Percentiles rank a stretch among this genome's conserved stretches.
Conservation (phyloP, 2,113 vertebrate genomes). For the Lepisosteus osseus region DNA sequence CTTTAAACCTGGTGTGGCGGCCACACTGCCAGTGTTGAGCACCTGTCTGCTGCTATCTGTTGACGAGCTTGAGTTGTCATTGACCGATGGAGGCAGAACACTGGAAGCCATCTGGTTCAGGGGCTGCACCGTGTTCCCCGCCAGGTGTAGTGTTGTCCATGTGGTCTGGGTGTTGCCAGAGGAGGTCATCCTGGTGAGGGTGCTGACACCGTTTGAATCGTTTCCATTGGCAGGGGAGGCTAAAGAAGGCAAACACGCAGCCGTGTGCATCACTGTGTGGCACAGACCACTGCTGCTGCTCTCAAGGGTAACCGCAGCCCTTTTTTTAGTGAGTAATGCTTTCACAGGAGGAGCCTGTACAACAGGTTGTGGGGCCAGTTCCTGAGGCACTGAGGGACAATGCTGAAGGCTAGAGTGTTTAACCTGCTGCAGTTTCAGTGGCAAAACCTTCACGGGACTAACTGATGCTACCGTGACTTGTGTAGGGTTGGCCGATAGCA, state of each 20-base stretch:
- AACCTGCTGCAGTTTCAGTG: constrained; percentile 19
- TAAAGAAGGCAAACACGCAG: constrained; percentile 53
- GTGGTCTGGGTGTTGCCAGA: constrained; percentile 91
- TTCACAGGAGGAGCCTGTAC: constrained; percentile 23
- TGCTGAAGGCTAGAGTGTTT: constrained; percentile 25
- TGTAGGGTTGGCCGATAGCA: constrained; percentile 21
- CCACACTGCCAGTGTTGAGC: constrained; percentile 26
- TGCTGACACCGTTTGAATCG: constrained; percentile 64
- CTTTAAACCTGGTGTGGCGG: constrained; percentile 40
- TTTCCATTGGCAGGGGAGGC: constrained; percentile 54
- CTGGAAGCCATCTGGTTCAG: constrained; percentile 75
- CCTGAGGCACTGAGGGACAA: constrained; percentile 30
- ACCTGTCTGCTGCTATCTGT: constrained; percentile 46
- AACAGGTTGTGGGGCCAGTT: neutral
- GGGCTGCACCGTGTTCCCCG: constrained; percentile 90
- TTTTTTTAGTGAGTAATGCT: constrained; percentile 1
- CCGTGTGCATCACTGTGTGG: constrained; percentile 51
- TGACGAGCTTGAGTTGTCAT: constrained; percentile 36
- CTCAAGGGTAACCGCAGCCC: constrained; percentile 26
- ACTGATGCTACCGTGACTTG: constrained; percentile 36
- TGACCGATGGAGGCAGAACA: constrained; percentile 53
- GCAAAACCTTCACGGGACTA: constrained; percentile 29
- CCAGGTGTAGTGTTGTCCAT: constrained; percentile 91
- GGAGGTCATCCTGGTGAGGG: constrained; percentile 67
- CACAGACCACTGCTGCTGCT: constrained; percentile 36